Evolutionary conservation across 2,888 invertebrate species (phyloP), one percentile per base, ranked within the genome.

Genomic region (Alloscopus bannaensis): DNA sequence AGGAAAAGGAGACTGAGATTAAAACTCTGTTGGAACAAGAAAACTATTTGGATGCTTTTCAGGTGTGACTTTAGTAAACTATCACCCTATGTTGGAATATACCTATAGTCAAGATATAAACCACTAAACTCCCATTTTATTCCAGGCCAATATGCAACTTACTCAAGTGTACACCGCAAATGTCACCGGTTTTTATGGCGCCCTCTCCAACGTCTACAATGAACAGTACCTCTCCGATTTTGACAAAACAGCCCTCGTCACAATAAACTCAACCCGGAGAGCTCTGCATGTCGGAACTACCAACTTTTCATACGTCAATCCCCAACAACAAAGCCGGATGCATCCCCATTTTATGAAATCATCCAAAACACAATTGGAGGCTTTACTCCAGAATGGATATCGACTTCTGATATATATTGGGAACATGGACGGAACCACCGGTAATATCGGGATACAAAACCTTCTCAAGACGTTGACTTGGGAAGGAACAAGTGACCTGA

Each of bases 21-120:
- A 80, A 80, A n/a, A 42, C 76, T 22, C 81, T 72, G 20, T 72
- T 86, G 16, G 24, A 79, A 3, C 42, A 84, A 28, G 80, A 80
- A 31, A 59, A 83, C 22, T 82, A 52, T 16, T 3, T 31, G 3
- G 73, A 83, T 18, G 86, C 84, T 4, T 81, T 83, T 72, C n/a
- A 72, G n/a, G 80, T 84, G 60, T 11, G 55, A 16, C 16, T n/a
- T n/a, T 40, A 13, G 28, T 29, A 50, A 65, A 11, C 3, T 26
- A 29, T 47, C n/a, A n/a, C n/a, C n/a, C n/a, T n/a, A n/a, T n/a
- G n/a, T n/a, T n/a, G n/a, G n/a, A n/a, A n/a, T n/a, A n/a, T n/a
- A n/a, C n/a, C n/a, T n/a, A n/a, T n/a, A n/a, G n/a, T n/a, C n/a
- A n/a, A n/a, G n/a, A n/a, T n/a, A n/a, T n/a, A n/a, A n/a, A n/a